These are phyloP conservation scores for Bovichtus variegatus DNA, from an alignment of 2,797 vertebrate species.

Conservation along the genomic window DNA sequence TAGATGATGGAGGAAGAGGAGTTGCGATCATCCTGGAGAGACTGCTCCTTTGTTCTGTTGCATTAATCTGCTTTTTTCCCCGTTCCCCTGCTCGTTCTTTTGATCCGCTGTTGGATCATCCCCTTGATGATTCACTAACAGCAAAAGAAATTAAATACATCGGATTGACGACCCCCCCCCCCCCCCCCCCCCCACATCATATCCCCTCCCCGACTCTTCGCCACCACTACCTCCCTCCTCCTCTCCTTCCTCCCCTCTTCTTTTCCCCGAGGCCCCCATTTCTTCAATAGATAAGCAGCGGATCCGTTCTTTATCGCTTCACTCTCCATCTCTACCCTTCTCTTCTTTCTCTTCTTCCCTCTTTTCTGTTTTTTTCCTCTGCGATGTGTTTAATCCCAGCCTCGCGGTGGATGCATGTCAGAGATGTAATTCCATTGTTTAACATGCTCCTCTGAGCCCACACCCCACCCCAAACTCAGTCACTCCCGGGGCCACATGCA, in stretches of 20 bases:
- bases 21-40: slow-evolving; percentile 71
- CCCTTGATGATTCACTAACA: slow-evolving; percentile 85
- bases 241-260: slow-evolving; percentile 61
- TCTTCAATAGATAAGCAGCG: slow-evolving; percentile 84
- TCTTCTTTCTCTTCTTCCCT: slow-evolving; percentile 47
- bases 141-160: slow-evolving; percentile 87
- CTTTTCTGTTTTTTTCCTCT: slow-evolving; percentile 51
- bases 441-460: slow-evolving; percentile 79
- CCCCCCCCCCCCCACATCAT: slow-evolving; percentile 16
- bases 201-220: slow-evolving; percentile 35
- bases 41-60: slow-evolving; percentile 78
- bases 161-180: slow-evolving; percentile 75
- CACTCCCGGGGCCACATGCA: slow-evolving; percentile 77
- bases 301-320: slow-evolving; percentile 78
- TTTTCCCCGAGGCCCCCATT: slow-evolving; percentile 79
- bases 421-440: slow-evolving; percentile 85
- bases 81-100: slow-evolving; percentile 76
- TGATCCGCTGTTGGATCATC: slow-evolving; percentile 85
- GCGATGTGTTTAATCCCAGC: slow-evolving; percentile 81
- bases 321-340: slow-evolving; percentile 73
- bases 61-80: slow-evolving; percentile 79
- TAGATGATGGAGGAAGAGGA: slow-evolving; percentile 49
- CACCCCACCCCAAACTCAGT: slow-evolving; percentile 73
- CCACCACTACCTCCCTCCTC: slow-evolving; percentile 65
- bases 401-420: slow-evolving; percentile 83